Percentiles rank a stretch among this genome's conserved stretches.
Evolutionary conservation across 1,140 invertebrate genomes (phyloP).

Genomic region (Pogonognathellus flavescens): DNA sequence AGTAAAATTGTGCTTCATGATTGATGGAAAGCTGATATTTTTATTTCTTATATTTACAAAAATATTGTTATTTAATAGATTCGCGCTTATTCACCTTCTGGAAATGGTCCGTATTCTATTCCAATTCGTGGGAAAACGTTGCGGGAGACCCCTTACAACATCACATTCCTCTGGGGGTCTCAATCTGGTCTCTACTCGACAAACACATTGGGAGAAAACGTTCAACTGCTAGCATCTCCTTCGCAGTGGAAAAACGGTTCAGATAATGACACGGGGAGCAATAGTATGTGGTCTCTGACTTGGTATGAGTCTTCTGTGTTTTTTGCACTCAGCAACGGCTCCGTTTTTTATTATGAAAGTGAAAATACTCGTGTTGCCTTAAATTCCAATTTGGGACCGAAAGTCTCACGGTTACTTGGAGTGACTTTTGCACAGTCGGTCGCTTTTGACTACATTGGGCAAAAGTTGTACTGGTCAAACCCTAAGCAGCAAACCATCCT

Average conservation of each 20-base stretch:
- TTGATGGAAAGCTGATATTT: neutral
- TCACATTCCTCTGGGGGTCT: constrained; percentile 64
- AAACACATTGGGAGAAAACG: constrained; percentile 62
- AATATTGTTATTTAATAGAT: constrained; percentile 72
- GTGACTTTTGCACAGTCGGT: constrained; percentile 69
- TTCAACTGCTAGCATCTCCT: constrained; percentile 54
- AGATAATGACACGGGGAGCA: neutral
- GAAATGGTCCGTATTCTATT: constrained; percentile 83
- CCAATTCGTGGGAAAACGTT: constrained; percentile 78
- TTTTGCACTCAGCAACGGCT: constrained; percentile 61
- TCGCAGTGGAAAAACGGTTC: constrained; percentile 13
- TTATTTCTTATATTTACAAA: constrained; percentile 71
- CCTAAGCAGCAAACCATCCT: constrained; percentile 89
- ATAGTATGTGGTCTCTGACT: constrained; percentile 48
- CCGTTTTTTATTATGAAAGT: constrained; percentile 55
- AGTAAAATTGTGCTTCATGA: neutral
- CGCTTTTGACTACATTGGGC: constrained; percentile 89
- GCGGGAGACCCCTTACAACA: constrained; percentile 69
- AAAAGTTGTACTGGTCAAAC: constrained; percentile 91
- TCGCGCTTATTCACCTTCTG: constrained; percentile 81
- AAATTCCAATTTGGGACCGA: neutral
- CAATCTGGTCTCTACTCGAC: constrained; percentile 59
- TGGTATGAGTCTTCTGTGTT: constrained; percentile 58
- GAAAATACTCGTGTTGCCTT: neutral
- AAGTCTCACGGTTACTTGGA: neutral